Base-by-base conservation (phyloP, 2,113 vertebrate species). In the Sardina pilchardus region DNA sequence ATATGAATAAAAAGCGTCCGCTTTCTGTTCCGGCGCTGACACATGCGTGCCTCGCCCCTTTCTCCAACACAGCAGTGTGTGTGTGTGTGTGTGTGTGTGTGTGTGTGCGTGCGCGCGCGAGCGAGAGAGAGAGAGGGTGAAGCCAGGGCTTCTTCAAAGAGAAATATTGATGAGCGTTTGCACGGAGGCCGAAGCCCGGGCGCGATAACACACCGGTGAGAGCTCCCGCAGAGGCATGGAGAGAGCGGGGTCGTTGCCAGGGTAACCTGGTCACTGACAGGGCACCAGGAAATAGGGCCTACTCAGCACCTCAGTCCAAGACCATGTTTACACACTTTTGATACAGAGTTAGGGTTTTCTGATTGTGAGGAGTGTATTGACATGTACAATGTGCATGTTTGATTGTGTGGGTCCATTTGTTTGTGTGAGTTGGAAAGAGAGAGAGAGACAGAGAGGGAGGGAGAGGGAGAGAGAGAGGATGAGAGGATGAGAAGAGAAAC, bases 111-210 rank as follows among this genome's bases (percentile, higher is more conserved):
- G 53, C 21, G 53, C n/a, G n/a, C n/a, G n/a, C n/a, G n/a, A n/a
- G n/a, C n/a, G n/a, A n/a, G n/a, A n/a, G n/a, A n/a, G n/a, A n/a
- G n/a, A n/a, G n/a, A n/a, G n/a, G n/a, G n/a, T n/a, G n/a, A n/a
- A 44, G 63, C 21, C 12, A 48, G 26, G 44, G 67, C 43, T 50
- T 24, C 53, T 83, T 86, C 83, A 82, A 84, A 81, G 71, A 82
- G 81, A 82, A 90, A 87, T 83, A 86, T 82, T 84, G 75, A 90
- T 86, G 44, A 88, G 82, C 50, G 78, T 30, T 10, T 86, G 26
- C 83, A 85, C 42, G 78, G 48, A 9, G 14, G 6, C 44, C 47
- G 50, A 75, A n/a, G 19, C 56, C 63, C 1, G 30, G 9, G n/a
- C 26, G 14, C 26, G 12, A 10, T 71, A 17, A 34, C 63, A 14